phyloP scores from a whole-genome alignment of 1,140 invertebrate genomes.

The Proctacanthus coquilletti region DNA sequence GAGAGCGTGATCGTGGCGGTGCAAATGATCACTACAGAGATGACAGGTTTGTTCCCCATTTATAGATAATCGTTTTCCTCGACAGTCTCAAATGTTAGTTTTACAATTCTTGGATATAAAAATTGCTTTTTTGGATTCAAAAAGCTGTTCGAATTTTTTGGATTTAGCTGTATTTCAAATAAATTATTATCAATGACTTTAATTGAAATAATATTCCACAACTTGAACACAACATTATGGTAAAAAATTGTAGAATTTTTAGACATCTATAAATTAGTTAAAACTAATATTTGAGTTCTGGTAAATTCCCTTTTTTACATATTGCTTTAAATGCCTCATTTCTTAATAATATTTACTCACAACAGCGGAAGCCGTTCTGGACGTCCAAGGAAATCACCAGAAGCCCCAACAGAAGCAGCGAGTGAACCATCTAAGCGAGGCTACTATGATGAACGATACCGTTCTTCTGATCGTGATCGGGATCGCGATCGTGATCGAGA shows the following conservation, averaged over 20 bases:
- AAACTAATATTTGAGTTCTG: neutral
- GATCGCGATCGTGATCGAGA: slow-evolving; percentile 49
- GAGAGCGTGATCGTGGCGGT: slow-evolving; percentile 38
- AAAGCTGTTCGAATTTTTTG: no score
- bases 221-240: no score
- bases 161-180: no score
- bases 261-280: no score
- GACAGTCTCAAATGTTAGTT: no score
- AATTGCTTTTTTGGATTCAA: no score
- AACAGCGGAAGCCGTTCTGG: slow-evolving; percentile 35
- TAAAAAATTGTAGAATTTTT: no score
- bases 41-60: slow-evolving; percentile 50
- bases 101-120: no score
- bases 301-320: slow-evolving; percentile 1
- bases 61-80: no score
- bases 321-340: neutral
- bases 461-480: slow-evolving; percentile 46
- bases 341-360: no score
- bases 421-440: slow-evolving; percentile 39
- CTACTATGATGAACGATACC: slow-evolving; percentile 70
- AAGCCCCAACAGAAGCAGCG: slow-evolving; percentile 33
- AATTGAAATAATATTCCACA: no score
- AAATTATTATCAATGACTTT: no score
- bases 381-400: slow-evolving; percentile 43
- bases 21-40: slow-evolving; percentile 48